A percentile compares a stretch with the other conserved stretches of the same genome.
Evolutionary conservation across 2,797 vertebrate species (phyloP).

Genomic region (Lophius americanus): DNA sequence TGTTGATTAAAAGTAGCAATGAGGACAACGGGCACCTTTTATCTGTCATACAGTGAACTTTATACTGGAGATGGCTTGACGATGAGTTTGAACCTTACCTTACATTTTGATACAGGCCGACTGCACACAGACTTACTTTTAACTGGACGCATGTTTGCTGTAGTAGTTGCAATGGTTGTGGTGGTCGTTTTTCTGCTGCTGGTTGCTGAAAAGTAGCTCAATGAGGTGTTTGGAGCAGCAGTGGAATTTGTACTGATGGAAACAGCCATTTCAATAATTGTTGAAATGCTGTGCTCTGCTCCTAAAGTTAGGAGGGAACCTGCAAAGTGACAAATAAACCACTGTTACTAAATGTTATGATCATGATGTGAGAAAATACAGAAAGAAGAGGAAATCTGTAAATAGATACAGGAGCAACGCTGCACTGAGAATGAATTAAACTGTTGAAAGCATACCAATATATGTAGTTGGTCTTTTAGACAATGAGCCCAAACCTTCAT

Average conservation of each 20-base stretch:
- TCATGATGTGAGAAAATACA: background rate
- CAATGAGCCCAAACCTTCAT: background rate
- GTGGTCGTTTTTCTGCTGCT: conserved; percentile 27
- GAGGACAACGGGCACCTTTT: conserved; percentile 3
- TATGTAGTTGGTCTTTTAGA: background rate
- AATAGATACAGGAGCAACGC: background rate
- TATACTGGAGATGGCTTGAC: background rate
- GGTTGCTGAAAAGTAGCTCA: conserved; percentile 34
- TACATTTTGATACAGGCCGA: background rate
- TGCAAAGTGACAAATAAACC: conserved; percentile 33
- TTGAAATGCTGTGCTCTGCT: conserved; percentile 61
- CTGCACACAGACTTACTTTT: background rate
- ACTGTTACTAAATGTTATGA: too few relatives aligned
- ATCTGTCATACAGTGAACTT: background rate
- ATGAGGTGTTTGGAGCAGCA: conserved; percentile 9
- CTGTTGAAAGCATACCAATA: background rate
- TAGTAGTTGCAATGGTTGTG: background rate
- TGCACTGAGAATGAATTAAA: background rate
- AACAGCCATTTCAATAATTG: conserved; percentile 38
- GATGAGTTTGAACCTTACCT: background rate
- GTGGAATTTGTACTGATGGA: conserved; percentile 31
- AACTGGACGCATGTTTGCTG: background rate
- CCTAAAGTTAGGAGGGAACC: conserved; percentile 73
- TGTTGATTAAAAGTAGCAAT: background rate
- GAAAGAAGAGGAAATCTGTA: background rate